Percentiles rank a stretch among this genome's conserved stretches.
Conservation (phyloP, 2,888 invertebrate genomes). For the Augochlorella aurata region DNA sequence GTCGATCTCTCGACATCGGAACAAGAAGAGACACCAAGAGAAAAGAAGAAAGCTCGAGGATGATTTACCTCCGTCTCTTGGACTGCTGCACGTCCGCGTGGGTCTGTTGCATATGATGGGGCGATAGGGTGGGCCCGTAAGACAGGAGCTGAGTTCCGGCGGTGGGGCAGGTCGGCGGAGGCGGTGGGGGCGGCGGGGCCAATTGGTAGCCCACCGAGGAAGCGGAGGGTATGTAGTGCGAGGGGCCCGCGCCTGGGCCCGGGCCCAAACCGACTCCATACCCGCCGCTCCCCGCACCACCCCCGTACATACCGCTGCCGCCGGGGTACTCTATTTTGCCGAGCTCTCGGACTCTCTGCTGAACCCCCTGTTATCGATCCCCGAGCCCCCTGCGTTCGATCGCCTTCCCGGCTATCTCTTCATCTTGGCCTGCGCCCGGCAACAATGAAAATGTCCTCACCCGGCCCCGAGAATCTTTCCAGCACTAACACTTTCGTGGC, state of each 20-base stretch:
- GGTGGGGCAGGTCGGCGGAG: conserved; percentile 65
- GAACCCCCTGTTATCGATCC: conserved; percentile 17
- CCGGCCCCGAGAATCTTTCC: background rate
- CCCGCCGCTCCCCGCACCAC: conserved; percentile 76
- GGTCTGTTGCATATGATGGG: conserved; percentile 77
- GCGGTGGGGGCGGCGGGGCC: conserved; percentile 72
- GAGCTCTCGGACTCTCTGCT: conserved; percentile 37
- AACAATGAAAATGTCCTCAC: background rate
- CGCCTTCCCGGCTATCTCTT: conserved; percentile 9
- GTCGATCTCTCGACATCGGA: too few species aligned
- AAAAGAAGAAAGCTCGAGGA: background rate
- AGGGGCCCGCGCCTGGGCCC: conserved; percentile 76
- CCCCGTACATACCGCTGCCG: conserved; percentile 78
- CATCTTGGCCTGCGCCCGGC: conserved; percentile 14
- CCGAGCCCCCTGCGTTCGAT: background rate
- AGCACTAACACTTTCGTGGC: conserved; percentile 1
- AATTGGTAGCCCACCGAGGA: conserved; percentile 76
- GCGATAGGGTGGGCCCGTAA: conserved; percentile 76
- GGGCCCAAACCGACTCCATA: conserved; percentile 78
- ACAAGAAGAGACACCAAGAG: too few species aligned
- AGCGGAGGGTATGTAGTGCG: conserved; percentile 76
- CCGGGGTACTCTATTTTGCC: conserved; percentile 80
- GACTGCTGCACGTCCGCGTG: conserved; percentile 73
- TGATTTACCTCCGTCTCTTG: conserved; percentile 74
- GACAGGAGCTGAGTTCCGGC: conserved; percentile 76